phyloP scores from a whole-genome alignment of 2,888 invertebrate species.

The Tricholauxania praeusta region DNA sequence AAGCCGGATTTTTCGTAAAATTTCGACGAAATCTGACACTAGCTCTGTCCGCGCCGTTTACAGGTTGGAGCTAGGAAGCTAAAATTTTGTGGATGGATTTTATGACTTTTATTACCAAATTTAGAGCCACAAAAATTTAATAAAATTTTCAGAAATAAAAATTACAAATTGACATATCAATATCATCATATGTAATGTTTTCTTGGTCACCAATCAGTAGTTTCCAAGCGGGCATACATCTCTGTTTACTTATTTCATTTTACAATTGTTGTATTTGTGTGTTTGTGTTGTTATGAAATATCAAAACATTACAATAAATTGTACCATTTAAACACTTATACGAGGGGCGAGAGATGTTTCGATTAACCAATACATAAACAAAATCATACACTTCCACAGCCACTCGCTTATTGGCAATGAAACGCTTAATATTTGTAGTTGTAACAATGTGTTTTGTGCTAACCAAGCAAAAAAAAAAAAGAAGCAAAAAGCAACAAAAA shows the following conservation, averaged over 20 bases:
- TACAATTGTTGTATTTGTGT: not conserved
- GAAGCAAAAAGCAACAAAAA: constrained; percentile 52
- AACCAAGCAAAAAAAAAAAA: constrained; percentile 52
- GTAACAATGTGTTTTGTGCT: constrained; percentile 37
- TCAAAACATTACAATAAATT: constrained; percentile 30
- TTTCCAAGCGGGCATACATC: not conserved
- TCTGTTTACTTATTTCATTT: constrained; percentile 5
- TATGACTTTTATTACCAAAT: too few species aligned
- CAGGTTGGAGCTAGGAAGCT: too few species aligned
- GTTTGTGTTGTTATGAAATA: constrained; percentile 36
- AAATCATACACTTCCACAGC: not conserved
- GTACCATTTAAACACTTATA: constrained; percentile 12
- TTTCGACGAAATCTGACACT: too few species aligned
- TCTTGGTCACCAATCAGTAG: too few species aligned
- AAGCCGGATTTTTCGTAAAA: too few species aligned
- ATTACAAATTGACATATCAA: not conserved
- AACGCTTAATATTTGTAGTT: constrained; percentile 45
- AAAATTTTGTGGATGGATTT: too few species aligned
- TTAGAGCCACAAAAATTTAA: too few species aligned
- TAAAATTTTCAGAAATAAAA: not conserved
- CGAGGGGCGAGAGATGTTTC: constrained; percentile 5
- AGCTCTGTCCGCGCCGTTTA: too few species aligned
- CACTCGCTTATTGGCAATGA: not conserved
- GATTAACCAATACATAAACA: constrained; percentile 30
- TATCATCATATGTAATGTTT: not conserved